Evolutionary conservation across 2,888 invertebrate genomes (phyloP).

Genomic region (Drosophila merina): DNA sequence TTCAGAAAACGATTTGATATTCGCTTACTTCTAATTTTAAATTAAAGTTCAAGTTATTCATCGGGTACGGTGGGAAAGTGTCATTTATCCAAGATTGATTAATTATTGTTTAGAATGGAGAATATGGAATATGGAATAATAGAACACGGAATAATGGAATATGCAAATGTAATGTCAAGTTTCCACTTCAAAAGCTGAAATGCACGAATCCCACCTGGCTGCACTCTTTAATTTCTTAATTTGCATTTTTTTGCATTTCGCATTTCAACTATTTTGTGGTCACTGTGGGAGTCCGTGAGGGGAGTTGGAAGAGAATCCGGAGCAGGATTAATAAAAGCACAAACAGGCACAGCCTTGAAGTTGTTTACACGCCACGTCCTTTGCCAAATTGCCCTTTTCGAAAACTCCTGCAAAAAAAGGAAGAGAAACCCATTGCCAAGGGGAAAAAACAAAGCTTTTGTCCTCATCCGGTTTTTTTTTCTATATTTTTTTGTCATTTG

Average conservation of each 20-base stretch:
- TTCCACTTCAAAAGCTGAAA: background rate
- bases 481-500: background rate
- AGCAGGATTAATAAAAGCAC: constrained; percentile 18
- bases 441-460: constrained; percentile 7
- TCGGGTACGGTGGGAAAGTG: background rate
- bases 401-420: background rate
- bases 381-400: constrained; percentile 32
- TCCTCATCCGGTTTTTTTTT: constrained; percentile 2
- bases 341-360: constrained; percentile 27
- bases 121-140: background rate
- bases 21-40: too few relatives aligned
- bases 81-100: background rate
- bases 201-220: background rate
- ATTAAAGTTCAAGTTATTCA: background rate
- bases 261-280: constrained; percentile 9
- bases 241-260: constrained; percentile 25
- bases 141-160: too few relatives aligned
- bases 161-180: background rate
- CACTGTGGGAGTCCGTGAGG: constrained; percentile 6
- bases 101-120: background rate
- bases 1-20: background rate
- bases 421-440: background rate
- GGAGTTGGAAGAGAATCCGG: constrained; percentile 11
- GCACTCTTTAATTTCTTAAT: constrained; percentile 16
- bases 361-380: constrained; percentile 23